Conservation (phyloP, 2,888 invertebrate species). For the Athalia rosae region DNA sequence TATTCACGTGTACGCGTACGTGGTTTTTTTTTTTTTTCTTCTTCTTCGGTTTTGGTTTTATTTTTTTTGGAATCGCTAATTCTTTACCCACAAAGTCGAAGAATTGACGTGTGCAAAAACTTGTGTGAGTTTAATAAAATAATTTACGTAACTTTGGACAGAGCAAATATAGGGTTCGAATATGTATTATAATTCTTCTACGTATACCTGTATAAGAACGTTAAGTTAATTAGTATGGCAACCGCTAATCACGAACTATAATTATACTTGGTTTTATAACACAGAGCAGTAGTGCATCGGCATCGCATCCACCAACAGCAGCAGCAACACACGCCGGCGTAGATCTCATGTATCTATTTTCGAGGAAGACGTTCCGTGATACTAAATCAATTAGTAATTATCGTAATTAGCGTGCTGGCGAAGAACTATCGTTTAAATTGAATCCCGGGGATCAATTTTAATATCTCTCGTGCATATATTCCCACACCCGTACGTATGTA, state of each 20-base stretch:
- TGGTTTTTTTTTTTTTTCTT: no score
- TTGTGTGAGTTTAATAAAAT: no score
- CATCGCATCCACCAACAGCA: background rate
- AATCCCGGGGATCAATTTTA: slow-evolving; percentile 17
- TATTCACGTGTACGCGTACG: no score
- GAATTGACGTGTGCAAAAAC: no score
- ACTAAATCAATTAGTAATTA: slow-evolving; percentile 40
- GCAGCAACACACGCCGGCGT: background rate
- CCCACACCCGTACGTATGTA: background rate
- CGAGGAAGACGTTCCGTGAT: background rate
- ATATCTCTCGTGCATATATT: background rate
- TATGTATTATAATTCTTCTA: background rate
- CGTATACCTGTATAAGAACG: background rate
- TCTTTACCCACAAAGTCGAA: no score
- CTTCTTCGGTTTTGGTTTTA: background rate
- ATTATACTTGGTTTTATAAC: background rate
- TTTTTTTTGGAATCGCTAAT: background rate
- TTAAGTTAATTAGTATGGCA: background rate
- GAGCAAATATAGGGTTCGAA: background rate
- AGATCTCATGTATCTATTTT: background rate
- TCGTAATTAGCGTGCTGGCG: slow-evolving; percentile 31
- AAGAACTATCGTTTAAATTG: slow-evolving; percentile 34
- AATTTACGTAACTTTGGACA: background rate
- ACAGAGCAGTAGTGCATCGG: background rate
- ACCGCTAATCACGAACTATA: slow-evolving; percentile 8